phyloP scores from a whole-genome alignment of 2,113 vertebrate genomes.

The Todiramphus chloris region DNA sequence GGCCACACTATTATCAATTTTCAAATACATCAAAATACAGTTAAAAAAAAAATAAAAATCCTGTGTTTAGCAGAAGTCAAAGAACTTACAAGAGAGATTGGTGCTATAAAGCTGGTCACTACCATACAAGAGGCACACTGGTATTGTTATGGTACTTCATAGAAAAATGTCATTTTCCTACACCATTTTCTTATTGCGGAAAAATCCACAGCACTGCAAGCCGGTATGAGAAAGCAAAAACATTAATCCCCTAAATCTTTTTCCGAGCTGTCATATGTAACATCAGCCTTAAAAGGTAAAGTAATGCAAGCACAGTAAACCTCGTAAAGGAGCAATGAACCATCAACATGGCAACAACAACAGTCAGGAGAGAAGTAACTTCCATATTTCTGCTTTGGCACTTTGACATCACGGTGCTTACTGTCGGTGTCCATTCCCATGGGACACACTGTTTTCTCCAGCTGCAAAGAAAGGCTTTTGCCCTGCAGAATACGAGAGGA shows the following conservation, averaged over 20 bases:
- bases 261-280: not conserved
- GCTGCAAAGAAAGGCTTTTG: not conserved
- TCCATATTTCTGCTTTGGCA: not conserved
- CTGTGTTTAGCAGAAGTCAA: not conserved
- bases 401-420: not conserved
- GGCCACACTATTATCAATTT: not conserved
- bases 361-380: not conserved
- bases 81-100: not conserved
- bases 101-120: not conserved
- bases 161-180: not conserved
- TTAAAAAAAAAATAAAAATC: not conserved
- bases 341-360: not conserved
- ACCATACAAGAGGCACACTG: not conserved
- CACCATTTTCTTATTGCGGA: not conserved
- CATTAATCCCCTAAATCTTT: not conserved
- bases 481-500: not conserved
- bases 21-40: not conserved
- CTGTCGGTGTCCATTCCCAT: not conserved
- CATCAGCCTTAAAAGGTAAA: not conserved
- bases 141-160: not conserved
- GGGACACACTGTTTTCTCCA: not conserved
- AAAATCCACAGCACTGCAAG: not conserved
- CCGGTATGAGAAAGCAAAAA: not conserved
- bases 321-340: not conserved
- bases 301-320: not conserved